phyloP scores from a whole-genome alignment of 2,888 invertebrate genomes.

The Amorpha juglandis region DNA sequence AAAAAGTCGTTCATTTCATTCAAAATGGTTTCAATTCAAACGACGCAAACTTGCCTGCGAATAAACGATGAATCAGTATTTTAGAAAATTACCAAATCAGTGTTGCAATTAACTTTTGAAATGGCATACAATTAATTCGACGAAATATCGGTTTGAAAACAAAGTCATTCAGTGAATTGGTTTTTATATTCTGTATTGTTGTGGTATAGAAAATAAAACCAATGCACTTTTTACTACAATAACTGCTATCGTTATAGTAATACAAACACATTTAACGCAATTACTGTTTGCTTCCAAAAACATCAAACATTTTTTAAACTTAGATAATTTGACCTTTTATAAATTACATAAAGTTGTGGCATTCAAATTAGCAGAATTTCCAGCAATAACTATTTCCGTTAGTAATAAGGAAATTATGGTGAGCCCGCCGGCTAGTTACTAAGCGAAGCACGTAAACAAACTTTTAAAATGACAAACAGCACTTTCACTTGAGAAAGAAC shows the following conservation, averaged over 20 bases:
- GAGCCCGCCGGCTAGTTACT: slow-evolving; percentile 47
- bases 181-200: slow-evolving; percentile 1
- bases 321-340: not conserved
- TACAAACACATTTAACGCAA: not conserved
- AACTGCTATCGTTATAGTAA: not conserved
- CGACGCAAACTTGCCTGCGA: slow-evolving; percentile 19
- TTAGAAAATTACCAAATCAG: slow-evolving; percentile 36
- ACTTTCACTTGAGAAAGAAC: slow-evolving; percentile 72
- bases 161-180: slow-evolving; percentile 28
- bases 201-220: not conserved
- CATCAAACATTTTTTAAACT: not conserved
- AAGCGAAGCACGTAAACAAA: slow-evolving; percentile 69
- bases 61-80: slow-evolving; percentile 37
- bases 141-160: slow-evolving; percentile 34
- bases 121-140: slow-evolving; percentile 37
- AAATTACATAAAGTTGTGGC: not conserved
- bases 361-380: not conserved
- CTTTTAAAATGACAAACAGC: slow-evolving; percentile 63
- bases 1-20: not conserved
- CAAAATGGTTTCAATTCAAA: slow-evolving; percentile 26
- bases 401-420: slow-evolving; percentile 51
- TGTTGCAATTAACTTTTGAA: slow-evolving; percentile 45
- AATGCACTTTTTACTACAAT: not conserved
- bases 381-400: slow-evolving; percentile 36
- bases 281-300: not conserved